A percentile compares a stretch with the other conserved stretches of the same genome.
These are phyloP conservation scores for Spialia ferax DNA, from an alignment of 2,888 invertebrate species.

Conservation along the genomic window DNA sequence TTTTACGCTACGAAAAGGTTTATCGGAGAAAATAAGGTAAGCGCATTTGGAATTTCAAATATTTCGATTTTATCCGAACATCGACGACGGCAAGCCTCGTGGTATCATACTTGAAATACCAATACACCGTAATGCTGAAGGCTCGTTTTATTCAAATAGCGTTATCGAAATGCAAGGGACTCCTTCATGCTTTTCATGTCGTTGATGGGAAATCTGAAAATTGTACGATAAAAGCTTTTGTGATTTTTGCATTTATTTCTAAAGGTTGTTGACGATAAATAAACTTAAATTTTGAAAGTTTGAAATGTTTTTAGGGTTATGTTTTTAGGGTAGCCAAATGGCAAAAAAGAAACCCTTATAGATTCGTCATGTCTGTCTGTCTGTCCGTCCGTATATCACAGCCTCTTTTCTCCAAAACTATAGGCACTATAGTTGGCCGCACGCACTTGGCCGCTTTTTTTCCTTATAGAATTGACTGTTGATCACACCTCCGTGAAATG, in stretches of 20 bases:
- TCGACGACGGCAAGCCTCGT: background rate
- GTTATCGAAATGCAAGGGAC: conserved; percentile 42
- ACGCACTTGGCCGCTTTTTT: too few species aligned
- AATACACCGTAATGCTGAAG: conserved; percentile 31
- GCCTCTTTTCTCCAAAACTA: too few species aligned
- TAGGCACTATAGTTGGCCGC: too few species aligned
- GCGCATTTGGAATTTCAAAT: conserved; percentile 23
- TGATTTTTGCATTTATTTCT: conserved; percentile 17
- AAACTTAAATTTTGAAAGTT: too few species aligned
- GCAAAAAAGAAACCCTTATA: too few species aligned
- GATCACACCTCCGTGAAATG: too few species aligned
- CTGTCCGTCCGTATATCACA: too few species aligned
- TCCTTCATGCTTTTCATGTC: conserved; percentile 32
- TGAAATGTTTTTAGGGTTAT: too few species aligned
- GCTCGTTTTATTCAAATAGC: conserved; percentile 43
- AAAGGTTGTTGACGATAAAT: too few species aligned
- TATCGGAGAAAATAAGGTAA: conserved; percentile 13
- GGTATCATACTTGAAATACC: conserved; percentile 31
- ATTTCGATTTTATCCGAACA: conserved; percentile 20
- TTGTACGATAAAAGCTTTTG: conserved; percentile 16
- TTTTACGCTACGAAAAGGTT: conserved; percentile 7
- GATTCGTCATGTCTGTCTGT: too few species aligned
- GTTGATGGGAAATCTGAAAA: conserved; percentile 27
- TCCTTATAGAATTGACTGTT: too few species aligned
- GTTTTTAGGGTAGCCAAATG: too few species aligned